These are phyloP conservation scores for Oxystoma pomonae DNA, from an alignment of 2,888 invertebrate species.

Conservation along the genomic window DNA sequence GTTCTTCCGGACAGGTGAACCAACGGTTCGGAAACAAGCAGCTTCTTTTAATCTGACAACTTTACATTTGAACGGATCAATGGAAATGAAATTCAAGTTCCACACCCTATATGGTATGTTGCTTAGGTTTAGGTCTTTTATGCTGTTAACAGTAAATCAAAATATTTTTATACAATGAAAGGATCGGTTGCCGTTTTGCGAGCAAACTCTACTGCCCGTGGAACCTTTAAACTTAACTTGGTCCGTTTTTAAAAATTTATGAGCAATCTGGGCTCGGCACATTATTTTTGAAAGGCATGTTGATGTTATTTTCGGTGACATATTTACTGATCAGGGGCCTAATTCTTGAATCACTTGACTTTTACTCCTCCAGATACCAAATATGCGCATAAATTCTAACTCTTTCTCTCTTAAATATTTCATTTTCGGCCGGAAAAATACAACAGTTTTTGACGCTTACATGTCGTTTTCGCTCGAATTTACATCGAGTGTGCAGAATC, in stretches of 20 bases:
- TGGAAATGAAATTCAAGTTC: constrained; percentile 9
- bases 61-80: constrained; percentile 9
- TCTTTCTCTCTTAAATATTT: too few relatives aligned
- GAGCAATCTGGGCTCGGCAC: constrained; percentile 2
- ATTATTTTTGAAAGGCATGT: constrained; percentile 1
- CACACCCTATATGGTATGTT: constrained; percentile 12
- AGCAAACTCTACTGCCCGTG: constrained; percentile 7
- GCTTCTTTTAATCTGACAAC: constrained; percentile 9
- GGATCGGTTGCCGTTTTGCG: constrained; percentile 6
- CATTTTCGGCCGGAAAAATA: too few relatives aligned
- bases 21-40: constrained; percentile 7
- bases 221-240: background rate
- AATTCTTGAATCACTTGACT: too few relatives aligned
- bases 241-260: constrained; percentile 1
- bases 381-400: too few relatives aligned
- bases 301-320: constrained; percentile 5
- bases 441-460: too few relatives aligned
- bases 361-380: too few relatives aligned
- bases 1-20: constrained; percentile 9
- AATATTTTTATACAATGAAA: constrained; percentile 3
- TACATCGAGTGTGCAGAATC: too few relatives aligned
- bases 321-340: constrained; percentile 2
- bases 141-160: too few relatives aligned
- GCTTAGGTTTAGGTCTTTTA: background rate
- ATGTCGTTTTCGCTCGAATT: too few relatives aligned